Evolutionary conservation across 2,113 vertebrate genomes (phyloP).

Genomic region (Antennarius striatus): DNA sequence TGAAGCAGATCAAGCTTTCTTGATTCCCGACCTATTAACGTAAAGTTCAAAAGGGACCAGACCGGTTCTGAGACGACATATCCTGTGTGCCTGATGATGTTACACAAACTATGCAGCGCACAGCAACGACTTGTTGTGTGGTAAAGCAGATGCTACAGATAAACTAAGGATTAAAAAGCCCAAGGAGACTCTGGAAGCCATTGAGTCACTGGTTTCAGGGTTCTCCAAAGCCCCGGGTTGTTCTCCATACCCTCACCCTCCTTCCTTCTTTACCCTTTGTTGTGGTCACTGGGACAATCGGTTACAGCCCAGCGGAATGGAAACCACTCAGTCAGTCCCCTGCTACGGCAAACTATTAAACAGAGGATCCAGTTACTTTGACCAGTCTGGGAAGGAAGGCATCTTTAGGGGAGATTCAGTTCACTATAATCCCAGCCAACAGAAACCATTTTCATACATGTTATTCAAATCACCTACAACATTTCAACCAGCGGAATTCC

Average conservation of each 20-base stretch:
- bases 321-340: constrained; percentile 69
- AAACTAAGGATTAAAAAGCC: constrained; percentile 51
- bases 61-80: constrained; percentile 39
- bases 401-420: constrained; percentile 59
- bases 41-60: constrained; percentile 35
- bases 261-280: constrained; percentile 67
- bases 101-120: constrained; percentile 35
- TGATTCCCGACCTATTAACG: constrained; percentile 23
- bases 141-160: constrained; percentile 53
- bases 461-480: constrained; percentile 28
- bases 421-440: constrained; percentile 39
- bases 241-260: constrained; percentile 58
- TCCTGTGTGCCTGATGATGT: constrained; percentile 43
- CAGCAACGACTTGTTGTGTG: constrained; percentile 44
- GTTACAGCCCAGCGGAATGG: constrained; percentile 73
- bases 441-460: constrained; percentile 43
- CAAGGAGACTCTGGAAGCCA: constrained; percentile 66
- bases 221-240: constrained; percentile 51
- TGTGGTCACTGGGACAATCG: constrained; percentile 78
- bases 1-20: constrained; percentile 54
- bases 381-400: constrained; percentile 53
- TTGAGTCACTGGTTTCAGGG: constrained; percentile 66
- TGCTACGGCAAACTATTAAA: constrained; percentile 75
- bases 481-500: constrained; percentile 25
- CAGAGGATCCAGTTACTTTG: constrained; percentile 73